Conservation (phyloP, 2,113 vertebrate species). For the Amia ocellicauda region DNA sequence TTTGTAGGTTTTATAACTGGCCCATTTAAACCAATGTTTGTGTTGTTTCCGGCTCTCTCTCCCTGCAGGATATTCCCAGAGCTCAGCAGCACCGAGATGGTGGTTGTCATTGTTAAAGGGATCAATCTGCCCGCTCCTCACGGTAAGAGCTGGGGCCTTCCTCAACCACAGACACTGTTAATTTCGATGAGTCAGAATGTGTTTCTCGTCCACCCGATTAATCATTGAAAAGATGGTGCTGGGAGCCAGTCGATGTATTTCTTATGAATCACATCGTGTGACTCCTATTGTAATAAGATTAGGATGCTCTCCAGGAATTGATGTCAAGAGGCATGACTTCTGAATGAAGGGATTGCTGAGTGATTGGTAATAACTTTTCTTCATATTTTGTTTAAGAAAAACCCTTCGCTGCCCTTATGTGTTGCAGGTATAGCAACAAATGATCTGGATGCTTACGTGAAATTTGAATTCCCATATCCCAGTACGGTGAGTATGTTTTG, state of each 20-base stretch:
- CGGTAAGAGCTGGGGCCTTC: slow-evolving; percentile 58
- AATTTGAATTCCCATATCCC: slow-evolving; percentile 93
- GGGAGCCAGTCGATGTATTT: not conserved
- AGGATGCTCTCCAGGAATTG: not conserved
- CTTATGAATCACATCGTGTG: not conserved
- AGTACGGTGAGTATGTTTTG: slow-evolving; percentile 72
- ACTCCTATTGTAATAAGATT: no score
- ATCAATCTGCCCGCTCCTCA: slow-evolving; percentile 91
- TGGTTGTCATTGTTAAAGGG: slow-evolving; percentile 82
- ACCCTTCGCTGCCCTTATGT: no score
- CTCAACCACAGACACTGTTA: not conserved
- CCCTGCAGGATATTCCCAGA: slow-evolving; percentile 87
- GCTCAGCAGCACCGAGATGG: slow-evolving; percentile 94
- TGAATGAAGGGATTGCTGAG: no score
- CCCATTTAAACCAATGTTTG: no score
- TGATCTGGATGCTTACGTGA: slow-evolving; percentile 85
- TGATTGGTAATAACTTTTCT: no score
- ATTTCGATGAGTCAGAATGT: not conserved
- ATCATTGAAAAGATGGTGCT: not conserved
- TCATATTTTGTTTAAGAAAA: slow-evolving; percentile 10
- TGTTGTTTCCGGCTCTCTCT: not conserved
- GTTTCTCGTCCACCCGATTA: not conserved
- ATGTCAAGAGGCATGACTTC: no score
- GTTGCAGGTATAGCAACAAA: slow-evolving; percentile 84
- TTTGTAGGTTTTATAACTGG: no score